These are phyloP conservation scores for Ophion slaviceki DNA, from an alignment of 2,888 invertebrate species.

Conservation along the genomic window DNA sequence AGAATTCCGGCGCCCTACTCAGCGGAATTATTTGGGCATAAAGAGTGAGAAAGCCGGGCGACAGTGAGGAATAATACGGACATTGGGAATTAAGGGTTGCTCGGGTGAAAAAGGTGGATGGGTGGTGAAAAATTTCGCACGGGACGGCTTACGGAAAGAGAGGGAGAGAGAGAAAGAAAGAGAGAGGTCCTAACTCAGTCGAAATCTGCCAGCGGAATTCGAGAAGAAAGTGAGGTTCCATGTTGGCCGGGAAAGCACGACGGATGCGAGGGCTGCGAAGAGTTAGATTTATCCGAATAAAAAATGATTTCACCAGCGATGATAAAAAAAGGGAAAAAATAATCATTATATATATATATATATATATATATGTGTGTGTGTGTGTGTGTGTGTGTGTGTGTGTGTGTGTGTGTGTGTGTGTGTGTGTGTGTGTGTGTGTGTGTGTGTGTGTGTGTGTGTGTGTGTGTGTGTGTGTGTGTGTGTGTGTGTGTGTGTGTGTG, in stretches of 20 bases:
- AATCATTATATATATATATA: neutral
- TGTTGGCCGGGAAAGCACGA: conserved; percentile 51
- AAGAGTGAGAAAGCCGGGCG: conserved; percentile 45
- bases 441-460: too few species aligned
- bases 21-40: conserved; percentile 14
- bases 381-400: too few species aligned
- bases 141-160: conserved; percentile 19
- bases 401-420: too few species aligned
- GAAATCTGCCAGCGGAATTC: conserved; percentile 62
- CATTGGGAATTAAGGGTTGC: conserved; percentile 45
- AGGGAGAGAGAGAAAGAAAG: conserved; percentile 42
- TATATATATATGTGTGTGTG: neutral
- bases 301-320: conserved; percentile 75
- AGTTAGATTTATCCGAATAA: conserved; percentile 67
- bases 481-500: too few species aligned
- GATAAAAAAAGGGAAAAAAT: conserved; percentile 54
- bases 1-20: conserved; percentile 11
- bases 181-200: conserved; percentile 7
- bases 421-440: too few species aligned
- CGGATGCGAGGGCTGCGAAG: conserved; percentile 22
- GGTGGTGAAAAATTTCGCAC: conserved; percentile 46
- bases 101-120: conserved; percentile 26
- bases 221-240: conserved; percentile 52
- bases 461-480: too few species aligned
- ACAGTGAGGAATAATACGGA: conserved; percentile 26